Evolutionary conservation across 2,888 invertebrate species (phyloP).

Genomic region (Rhagonycha fulva): DNA sequence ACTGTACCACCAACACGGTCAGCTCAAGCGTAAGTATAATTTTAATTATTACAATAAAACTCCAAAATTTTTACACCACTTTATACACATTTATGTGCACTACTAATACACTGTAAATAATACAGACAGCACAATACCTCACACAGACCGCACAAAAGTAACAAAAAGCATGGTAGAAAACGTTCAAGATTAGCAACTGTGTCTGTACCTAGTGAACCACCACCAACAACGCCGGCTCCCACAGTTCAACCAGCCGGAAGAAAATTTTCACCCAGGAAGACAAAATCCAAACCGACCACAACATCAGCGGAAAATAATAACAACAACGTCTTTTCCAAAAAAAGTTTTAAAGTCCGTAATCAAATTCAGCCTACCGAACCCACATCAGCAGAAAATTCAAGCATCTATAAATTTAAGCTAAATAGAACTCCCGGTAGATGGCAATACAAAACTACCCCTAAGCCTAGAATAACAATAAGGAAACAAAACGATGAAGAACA

Average conservation of each 20-base stretch:
- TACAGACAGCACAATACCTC: constrained; percentile 52
- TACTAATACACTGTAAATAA: constrained; percentile 53
- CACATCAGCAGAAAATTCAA: constrained; percentile 60
- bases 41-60: neutral
- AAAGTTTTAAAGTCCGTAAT: constrained; percentile 72
- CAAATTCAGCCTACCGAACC: constrained; percentile 57
- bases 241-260: constrained; percentile 58
- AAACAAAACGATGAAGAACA: constrained; percentile 66
- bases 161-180: constrained; percentile 54
- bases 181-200: constrained; percentile 67
- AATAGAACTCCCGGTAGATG: constrained; percentile 84
- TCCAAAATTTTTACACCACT: constrained; percentile 4
- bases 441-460: constrained; percentile 89
- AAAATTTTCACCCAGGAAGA: constrained; percentile 58
- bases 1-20: neutral
- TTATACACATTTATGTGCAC: constrained; percentile 28
- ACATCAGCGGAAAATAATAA: constrained; percentile 51
- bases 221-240: constrained; percentile 42
- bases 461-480: constrained; percentile 81
- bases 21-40: neutral
- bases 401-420: constrained; percentile 79
- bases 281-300: constrained; percentile 37
- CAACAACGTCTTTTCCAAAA: constrained; percentile 55
- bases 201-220: constrained; percentile 68
- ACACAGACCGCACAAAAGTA: constrained; percentile 46